Base-by-base conservation (phyloP, 2,797 vertebrate genomes). In the Anas bahamensis region DNA sequence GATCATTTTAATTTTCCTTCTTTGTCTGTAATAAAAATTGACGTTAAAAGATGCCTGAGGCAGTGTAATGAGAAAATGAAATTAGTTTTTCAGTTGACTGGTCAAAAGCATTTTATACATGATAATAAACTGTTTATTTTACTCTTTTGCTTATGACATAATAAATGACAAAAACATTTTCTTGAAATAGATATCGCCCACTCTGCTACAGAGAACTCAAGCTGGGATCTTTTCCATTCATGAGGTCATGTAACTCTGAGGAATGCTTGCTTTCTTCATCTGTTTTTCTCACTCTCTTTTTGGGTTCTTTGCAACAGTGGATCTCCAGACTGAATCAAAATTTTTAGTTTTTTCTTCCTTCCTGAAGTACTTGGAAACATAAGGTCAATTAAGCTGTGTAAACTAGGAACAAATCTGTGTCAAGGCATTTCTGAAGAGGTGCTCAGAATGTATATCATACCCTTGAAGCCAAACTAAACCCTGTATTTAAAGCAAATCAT, bases 71-170 rank as follows among this genome's bases (percentile, higher is more conserved):
- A 99, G 99, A 99, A 99, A 99, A 99, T 99, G 98, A 99, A 99
- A 99, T 99, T 99, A 99, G 99, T 99, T 99, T 99, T 99, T 99
- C 99, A 99, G 99, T 98, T 99, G 99, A 98, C 98, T 99, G 99
- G 99, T 99, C 99, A 99, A 98, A 99, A 99, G 98, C 99, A 99
- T 99, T 99, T 99, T 99, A 98, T 98, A 99, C 98, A 98, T 98
- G 98, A 99, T 99, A 99, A 99, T 99, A 99, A 99, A 99, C 98
- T 98, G 99, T 99, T 99, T 99, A 98, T 99, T 98, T 98, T 98
- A 97, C 96, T 98, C 97, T 97, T 98, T 98, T 98, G 95, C 97
- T 97, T 97, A 97, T 97, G 97, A 98, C 97, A 98, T 98, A 98
- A 98, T 98, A 98, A 98, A 98, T 97, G 97, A 96, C 95, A 97